Percentiles rank a stretch among this genome's conserved stretches.
phyloP scores from a whole-genome alignment of 2,888 invertebrate genomes.

The Drosophila diplacantha region DNA sequence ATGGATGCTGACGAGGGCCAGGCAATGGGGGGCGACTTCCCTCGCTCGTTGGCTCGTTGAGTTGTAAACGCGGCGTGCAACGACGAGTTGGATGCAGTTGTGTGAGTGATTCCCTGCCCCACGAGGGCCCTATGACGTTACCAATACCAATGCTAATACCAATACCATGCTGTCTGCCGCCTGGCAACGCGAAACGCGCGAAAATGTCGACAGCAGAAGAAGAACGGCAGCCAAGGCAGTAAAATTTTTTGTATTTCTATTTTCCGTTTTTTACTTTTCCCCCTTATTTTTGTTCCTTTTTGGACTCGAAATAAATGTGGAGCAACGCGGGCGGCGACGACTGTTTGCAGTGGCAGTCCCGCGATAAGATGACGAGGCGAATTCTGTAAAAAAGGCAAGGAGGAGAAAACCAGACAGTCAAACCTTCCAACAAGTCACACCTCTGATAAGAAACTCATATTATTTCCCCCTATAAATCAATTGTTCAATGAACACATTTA shows the following conservation, averaged over 20 bases:
- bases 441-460: not conserved
- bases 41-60: conserved; percentile 49
- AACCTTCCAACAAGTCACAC: conserved; percentile 1
- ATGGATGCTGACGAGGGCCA: conserved; percentile 24
- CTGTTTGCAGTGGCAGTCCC: conserved; percentile 58
- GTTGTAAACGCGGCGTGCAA: conserved; percentile 60
- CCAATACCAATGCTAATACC: conserved; percentile 24
- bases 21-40: conserved; percentile 57
- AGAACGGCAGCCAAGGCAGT: conserved; percentile 22
- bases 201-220: conserved; percentile 27
- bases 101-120: conserved; percentile 19
- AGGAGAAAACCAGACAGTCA: conserved; percentile 10
- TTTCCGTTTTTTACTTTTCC: conserved; percentile 14
- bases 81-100: conserved; percentile 37
- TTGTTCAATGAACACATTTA: not conserved
- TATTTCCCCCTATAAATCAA: not conserved
- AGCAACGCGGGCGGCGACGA: conserved; percentile 22
- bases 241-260: conserved; percentile 4
- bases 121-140: conserved; percentile 20
- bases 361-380: conserved; percentile 59
- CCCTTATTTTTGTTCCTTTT: conserved; percentile 5
- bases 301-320: conserved; percentile 22
- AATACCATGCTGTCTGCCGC: conserved; percentile 39
- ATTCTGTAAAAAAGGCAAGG: conserved; percentile 34
- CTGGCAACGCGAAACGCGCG: conserved; percentile 54